A percentile compares a stretch with the other conserved stretches of the same genome.
These are phyloP conservation scores for Atherinosoma microstoma DNA, from an alignment of 2,797 vertebrate genomes.

Conservation along the genomic window DNA sequence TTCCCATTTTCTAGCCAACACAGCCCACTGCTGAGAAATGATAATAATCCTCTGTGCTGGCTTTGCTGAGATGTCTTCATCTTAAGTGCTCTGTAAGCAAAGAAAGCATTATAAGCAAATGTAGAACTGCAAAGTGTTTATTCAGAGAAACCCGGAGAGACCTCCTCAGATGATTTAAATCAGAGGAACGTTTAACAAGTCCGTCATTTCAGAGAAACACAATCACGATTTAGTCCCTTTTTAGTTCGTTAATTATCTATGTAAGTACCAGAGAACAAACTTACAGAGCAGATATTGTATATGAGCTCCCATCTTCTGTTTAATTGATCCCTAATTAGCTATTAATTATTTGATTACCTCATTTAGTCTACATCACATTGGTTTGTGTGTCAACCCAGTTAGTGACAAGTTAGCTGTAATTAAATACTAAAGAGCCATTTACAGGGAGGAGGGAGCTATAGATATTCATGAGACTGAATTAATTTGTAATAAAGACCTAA, in stretches of 20 bases:
- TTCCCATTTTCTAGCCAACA: slow-evolving; percentile 54
- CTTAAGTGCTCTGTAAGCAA: slow-evolving; percentile 46
- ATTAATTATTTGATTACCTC: slow-evolving; percentile 83
- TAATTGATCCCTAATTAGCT: slow-evolving; percentile 85
- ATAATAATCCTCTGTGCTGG: slow-evolving; percentile 59
- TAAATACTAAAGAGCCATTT: slow-evolving; percentile 71
- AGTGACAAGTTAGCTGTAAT: slow-evolving; percentile 77
- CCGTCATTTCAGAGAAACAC: slow-evolving; percentile 40
- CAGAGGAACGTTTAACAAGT: slow-evolving; percentile 14
- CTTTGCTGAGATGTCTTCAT: slow-evolving; percentile 59
- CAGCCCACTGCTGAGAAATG: slow-evolving; percentile 57
- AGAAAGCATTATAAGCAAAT: slow-evolving; percentile 29
- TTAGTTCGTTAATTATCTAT: slow-evolving; percentile 68
- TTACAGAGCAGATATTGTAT: slow-evolving; percentile 58
- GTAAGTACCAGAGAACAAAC: slow-evolving; percentile 69
- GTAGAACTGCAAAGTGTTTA: slow-evolving; percentile 38
- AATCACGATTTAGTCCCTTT: slow-evolving; percentile 46
- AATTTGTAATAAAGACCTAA: slow-evolving; percentile 75
- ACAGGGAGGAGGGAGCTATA: slow-evolving; percentile 63
- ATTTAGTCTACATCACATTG: slow-evolving; percentile 74
- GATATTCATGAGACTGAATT: slow-evolving; percentile 79
- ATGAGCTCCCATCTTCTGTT: slow-evolving; percentile 70
- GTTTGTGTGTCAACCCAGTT: slow-evolving; percentile 75
- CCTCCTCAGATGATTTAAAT: slow-evolving; percentile 51
- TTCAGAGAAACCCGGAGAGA: slow-evolving; percentile 43